Conservation (phyloP, 2,797 vertebrate genomes). For the Okamejei kenojei region DNA sequence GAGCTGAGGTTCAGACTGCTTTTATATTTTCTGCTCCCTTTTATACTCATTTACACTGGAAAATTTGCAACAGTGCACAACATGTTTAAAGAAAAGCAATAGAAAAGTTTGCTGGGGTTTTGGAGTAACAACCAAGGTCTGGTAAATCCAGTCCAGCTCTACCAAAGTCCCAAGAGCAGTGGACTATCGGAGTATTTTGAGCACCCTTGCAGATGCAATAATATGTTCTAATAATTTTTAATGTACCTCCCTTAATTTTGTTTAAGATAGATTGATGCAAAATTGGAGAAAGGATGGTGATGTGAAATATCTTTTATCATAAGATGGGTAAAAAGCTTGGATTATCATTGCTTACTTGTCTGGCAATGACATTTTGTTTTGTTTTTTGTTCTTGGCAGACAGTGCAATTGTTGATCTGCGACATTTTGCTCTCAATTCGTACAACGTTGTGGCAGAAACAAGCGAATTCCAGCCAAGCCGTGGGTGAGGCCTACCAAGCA, state of each 20-base stretch:
- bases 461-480: constrained; percentile 49
- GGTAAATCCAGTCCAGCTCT: too few relatives aligned
- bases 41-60: too few relatives aligned
- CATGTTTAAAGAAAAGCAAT: too few relatives aligned
- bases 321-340: not conserved
- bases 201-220: not conserved
- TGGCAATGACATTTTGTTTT: not conserved
- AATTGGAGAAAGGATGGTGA: not conserved
- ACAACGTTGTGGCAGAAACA: constrained; percentile 88
- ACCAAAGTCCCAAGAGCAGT: too few relatives aligned
- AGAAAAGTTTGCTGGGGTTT: too few relatives aligned
- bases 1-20: too few relatives aligned
- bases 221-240: not conserved
- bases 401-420: constrained; percentile 85
- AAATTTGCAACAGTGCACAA: too few relatives aligned
- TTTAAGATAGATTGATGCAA: not conserved
- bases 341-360: not conserved
- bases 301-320: not conserved
- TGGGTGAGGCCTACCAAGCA: constrained; percentile 78
- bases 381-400: constrained; percentile 59
- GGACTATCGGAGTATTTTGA: not conserved
- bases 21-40: too few relatives aligned
- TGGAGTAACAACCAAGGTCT: too few relatives aligned
- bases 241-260: not conserved
- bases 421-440: constrained; percentile 83